Evolutionary conservation across 2,113 vertebrate genomes (phyloP).

Genomic region (Peucedramus taeniatus): DNA sequence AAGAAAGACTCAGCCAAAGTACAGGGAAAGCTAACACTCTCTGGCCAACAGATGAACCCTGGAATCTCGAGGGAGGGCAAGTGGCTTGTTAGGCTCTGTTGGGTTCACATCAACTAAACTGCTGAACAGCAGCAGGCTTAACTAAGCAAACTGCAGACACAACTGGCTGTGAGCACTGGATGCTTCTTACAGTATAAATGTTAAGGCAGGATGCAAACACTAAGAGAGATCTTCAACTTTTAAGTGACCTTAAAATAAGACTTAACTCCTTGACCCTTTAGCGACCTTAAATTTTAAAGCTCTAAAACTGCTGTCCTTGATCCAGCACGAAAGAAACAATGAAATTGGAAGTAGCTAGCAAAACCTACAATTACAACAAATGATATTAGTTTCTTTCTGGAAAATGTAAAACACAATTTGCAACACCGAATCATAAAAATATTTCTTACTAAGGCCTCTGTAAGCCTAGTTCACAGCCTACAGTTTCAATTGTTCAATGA

Average conservation of each 20-base stretch:
- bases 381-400: background rate
- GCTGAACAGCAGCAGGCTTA: background rate
- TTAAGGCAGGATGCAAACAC: background rate
- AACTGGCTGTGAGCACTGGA: background rate
- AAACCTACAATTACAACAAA: background rate
- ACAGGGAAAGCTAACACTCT: background rate
- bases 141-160: background rate
- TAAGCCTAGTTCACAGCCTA: background rate
- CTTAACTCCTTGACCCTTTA: background rate
- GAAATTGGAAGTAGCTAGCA: background rate
- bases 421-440: background rate
- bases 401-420: background rate
- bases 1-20: background rate
- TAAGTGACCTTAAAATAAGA: background rate
- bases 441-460: background rate
- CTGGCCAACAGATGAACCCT: background rate
- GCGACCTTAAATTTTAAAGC: background rate
- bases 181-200: background rate
- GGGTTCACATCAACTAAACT: background rate
- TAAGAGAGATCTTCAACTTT: background rate
- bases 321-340: background rate
- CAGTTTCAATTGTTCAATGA: background rate
- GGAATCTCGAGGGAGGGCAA: background rate
- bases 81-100: background rate
- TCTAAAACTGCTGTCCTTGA: background rate